Evolutionary conservation across 1,140 invertebrate species (phyloP).

Genomic region (Camponotus pennsylvanicus): DNA sequence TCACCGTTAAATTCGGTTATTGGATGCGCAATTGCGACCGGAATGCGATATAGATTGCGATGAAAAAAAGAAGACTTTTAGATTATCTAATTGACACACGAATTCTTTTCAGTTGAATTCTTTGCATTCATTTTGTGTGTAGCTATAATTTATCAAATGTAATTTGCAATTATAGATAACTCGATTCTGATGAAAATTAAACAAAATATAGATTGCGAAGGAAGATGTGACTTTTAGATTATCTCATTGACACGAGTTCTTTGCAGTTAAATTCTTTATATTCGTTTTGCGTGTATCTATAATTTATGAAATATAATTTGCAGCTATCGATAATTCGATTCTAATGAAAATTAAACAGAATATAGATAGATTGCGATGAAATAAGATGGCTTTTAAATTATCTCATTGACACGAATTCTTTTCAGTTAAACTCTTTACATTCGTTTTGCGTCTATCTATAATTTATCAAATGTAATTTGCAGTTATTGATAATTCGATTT

Average conservation of each 20-base stretch:
- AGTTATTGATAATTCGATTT: neutral
- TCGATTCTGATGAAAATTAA: too few relatives aligned
- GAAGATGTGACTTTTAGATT: neutral
- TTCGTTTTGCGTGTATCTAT: neutral
- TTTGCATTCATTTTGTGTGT: neutral
- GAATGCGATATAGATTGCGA: neutral
- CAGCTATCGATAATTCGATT: neutral
- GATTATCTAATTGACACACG: neutral
- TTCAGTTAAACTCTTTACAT: neutral
- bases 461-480: conserved; percentile 1
- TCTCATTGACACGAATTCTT: neutral
- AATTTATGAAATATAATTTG: conserved; percentile 4
- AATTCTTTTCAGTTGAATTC: neutral
- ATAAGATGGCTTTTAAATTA: neutral
- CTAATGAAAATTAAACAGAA: neutral
- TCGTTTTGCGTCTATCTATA: neutral
- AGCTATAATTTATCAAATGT: neutral
- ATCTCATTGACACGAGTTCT: neutral
- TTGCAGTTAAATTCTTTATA: neutral
- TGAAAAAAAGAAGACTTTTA: neutral
- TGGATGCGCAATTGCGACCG: conserved; percentile 1
- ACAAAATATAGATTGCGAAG: neutral
- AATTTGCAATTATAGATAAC: neutral
- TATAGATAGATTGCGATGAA: neutral
- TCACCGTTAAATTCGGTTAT: conserved; percentile 31